Conservation (phyloP, 1,140 invertebrate species). For the Neodiprion lecontei region DNA sequence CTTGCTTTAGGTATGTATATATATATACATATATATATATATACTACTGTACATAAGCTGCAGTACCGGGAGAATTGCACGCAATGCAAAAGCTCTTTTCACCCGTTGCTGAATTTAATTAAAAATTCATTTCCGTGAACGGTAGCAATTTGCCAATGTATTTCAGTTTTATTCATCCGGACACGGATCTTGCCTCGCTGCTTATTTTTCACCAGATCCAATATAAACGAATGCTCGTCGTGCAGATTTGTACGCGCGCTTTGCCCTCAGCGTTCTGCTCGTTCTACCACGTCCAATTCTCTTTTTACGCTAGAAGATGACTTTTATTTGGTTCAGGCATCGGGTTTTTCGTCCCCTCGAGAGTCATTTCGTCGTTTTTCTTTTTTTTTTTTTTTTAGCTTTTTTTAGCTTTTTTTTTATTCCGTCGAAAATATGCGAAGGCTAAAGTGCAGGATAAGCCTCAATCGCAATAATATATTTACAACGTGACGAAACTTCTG, state of each 20-base stretch:
- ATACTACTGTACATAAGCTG: background rate
- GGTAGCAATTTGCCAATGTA: too few relatives aligned
- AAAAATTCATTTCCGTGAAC: conserved; percentile 24
- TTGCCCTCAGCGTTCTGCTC: conserved; percentile 25
- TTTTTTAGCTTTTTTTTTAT: background rate
- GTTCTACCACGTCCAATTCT: conserved; percentile 33
- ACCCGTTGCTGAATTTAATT: conserved; percentile 30
- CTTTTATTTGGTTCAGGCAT: conserved; percentile 33
- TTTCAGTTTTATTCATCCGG: too few relatives aligned
- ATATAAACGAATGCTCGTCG: background rate
- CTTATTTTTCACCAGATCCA: too few relatives aligned
- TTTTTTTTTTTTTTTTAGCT: conserved; percentile 44
- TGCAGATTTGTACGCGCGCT: background rate
- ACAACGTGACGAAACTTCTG: too few relatives aligned
- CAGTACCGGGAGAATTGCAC: conserved; percentile 2
- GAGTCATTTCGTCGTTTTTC: too few relatives aligned
- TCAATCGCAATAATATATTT: too few relatives aligned
- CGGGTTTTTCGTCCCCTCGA: background rate
- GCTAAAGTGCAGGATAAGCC: too few relatives aligned
- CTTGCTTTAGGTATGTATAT: too few relatives aligned
- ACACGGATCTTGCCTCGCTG: too few relatives aligned
- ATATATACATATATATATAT: too few relatives aligned
- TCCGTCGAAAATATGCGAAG: too few relatives aligned
- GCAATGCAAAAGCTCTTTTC: background rate
- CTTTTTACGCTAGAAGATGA: conserved; percentile 28